Conservation (phyloP, 2,797 vertebrate species). For the Acanthis flammea region DNA sequence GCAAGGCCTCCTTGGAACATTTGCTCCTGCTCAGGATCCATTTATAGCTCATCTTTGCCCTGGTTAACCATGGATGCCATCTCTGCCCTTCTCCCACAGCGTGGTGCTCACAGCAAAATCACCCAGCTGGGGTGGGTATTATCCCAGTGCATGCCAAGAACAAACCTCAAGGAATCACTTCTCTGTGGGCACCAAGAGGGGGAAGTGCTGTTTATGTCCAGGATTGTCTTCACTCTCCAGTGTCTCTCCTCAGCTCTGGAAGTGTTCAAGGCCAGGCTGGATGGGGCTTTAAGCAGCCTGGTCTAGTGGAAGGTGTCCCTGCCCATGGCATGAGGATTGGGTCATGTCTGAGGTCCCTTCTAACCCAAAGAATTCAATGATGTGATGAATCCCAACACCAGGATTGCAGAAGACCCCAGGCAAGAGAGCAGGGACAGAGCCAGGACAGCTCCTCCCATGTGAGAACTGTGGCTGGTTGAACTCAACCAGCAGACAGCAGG, state of each 20-base stretch:
- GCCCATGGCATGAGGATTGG: neutral
- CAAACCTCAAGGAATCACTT: neutral
- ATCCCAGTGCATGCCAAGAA: neutral
- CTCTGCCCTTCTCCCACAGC: neutral
- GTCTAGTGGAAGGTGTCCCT: neutral
- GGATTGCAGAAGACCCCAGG: neutral
- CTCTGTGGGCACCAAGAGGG: neutral
- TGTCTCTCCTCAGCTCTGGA: neutral
- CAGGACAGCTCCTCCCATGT: neutral
- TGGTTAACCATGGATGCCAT: neutral
- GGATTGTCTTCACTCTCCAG: neutral
- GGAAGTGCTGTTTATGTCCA: neutral
- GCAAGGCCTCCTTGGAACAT: neutral
- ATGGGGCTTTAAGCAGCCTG: neutral
- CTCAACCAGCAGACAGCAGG: neutral
- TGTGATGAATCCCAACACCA: neutral
- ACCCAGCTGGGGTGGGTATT: neutral
- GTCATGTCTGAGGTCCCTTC: neutral
- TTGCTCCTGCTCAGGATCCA: neutral
- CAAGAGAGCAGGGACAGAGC: neutral
- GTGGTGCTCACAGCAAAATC: neutral
- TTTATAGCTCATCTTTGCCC: neutral
- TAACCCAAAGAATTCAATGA: neutral
- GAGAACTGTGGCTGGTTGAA: rapidly evolving
- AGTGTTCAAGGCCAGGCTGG: neutral